Evolutionary conservation across 2,888 invertebrate species (phyloP).

Genomic region (Xanthostigma xanthostigma): DNA sequence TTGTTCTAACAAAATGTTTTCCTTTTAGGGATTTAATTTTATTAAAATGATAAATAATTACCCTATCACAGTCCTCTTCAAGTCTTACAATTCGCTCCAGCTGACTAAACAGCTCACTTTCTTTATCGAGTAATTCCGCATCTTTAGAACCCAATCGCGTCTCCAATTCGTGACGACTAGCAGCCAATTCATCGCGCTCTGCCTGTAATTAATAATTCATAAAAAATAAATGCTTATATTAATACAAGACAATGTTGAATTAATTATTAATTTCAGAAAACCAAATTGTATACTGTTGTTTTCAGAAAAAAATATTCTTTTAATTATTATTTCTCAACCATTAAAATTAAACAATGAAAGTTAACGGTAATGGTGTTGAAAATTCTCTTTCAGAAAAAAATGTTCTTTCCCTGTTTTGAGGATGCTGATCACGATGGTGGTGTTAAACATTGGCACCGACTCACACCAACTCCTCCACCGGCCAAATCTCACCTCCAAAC

Average conservation of each 20-base stretch:
- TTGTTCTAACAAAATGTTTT: not conserved
- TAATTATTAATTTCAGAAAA: too few species aligned
- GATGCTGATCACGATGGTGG: too few species aligned
- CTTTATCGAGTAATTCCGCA: slow-evolving; percentile 38
- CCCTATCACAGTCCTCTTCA: slow-evolving; percentile 41
- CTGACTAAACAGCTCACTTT: slow-evolving; percentile 44
- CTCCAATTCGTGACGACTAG: slow-evolving; percentile 33
- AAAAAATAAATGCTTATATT: not conserved
- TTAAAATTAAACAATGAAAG: too few species aligned
- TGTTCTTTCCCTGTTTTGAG: too few species aligned
- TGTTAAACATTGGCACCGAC: too few species aligned
- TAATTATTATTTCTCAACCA: too few species aligned
- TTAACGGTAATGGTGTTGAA: too few species aligned
- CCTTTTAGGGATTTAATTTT: not conserved
- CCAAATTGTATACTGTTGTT: too few species aligned
- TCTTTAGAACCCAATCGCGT: slow-evolving; percentile 38
- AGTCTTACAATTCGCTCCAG: slow-evolving; percentile 39
- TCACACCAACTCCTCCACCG: too few species aligned
- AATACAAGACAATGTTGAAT: not conserved
- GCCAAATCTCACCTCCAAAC: too few species aligned
- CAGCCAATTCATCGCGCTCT: slow-evolving; percentile 39
- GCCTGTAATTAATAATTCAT: slow-evolving; percentile 25
- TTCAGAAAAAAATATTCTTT: too few species aligned
- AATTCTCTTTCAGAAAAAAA: too few species aligned
- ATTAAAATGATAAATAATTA: slow-evolving; percentile 13